Percentiles rank a stretch among this genome's conserved stretches.
Conservation (phyloP, 2,888 invertebrate species). For the Drosophila tripunctata region DNA sequence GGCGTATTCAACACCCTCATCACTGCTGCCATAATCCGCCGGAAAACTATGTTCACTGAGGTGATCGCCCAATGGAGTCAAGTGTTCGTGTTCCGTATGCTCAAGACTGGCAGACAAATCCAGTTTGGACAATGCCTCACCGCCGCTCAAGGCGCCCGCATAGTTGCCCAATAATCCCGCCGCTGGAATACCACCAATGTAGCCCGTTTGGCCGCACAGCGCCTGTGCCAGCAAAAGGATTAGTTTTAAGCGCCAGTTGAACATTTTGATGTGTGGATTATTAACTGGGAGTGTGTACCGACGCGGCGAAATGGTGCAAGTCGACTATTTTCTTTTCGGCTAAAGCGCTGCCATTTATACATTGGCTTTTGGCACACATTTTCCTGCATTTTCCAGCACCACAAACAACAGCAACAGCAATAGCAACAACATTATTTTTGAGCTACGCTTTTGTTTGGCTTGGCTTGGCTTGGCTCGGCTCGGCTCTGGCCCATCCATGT, state of each 20-base stretch:
- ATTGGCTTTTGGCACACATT: conserved; percentile 61
- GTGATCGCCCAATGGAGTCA: conserved; percentile 74
- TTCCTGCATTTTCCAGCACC: conserved; percentile 70
- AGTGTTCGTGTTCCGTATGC: conserved; percentile 55
- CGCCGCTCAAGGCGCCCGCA: conserved; percentile 65
- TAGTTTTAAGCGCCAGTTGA: conserved; percentile 47
- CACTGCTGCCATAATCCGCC: conserved; percentile 67
- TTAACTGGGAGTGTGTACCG: conserved; percentile 47
- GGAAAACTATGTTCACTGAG: conserved; percentile 72
- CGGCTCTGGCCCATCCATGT: conserved; percentile 59
- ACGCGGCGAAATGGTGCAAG: conserved; percentile 72
- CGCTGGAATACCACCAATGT: conserved; percentile 57
- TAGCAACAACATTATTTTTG: conserved; percentile 8
- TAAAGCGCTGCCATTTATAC: conserved; percentile 62
- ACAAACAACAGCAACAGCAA: conserved; percentile 20
- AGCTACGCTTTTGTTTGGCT: conserved; percentile 68
- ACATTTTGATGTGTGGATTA: conserved; percentile 30
- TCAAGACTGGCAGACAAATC: conserved; percentile 40
- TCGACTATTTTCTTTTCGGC: conserved; percentile 76
- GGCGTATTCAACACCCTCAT: conserved; percentile 65
- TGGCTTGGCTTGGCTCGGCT: conserved; percentile 50
- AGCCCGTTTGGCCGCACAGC: conserved; percentile 28
- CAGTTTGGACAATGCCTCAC: conserved; percentile 62
- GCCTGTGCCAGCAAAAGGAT: conserved; percentile 54
- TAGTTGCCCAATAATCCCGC: conserved; percentile 68